phyloP scores from a whole-genome alignment of 2,113 vertebrate species.

The Lontra canadensis region DNA sequence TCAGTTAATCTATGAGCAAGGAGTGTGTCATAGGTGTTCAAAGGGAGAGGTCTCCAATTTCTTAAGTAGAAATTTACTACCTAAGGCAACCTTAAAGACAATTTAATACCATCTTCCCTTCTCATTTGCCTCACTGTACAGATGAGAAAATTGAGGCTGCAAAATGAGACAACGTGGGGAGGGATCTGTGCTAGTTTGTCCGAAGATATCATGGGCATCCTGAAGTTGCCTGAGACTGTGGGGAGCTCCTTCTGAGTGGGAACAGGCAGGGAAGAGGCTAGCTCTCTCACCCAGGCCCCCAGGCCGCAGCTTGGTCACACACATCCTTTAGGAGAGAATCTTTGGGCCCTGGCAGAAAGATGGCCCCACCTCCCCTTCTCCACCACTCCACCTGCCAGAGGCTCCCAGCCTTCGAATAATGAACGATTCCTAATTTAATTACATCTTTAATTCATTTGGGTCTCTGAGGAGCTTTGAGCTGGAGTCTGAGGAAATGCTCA shows the following conservation, averaged over 20 bases:
- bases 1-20: not conserved
- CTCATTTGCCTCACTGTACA: not conserved
- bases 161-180: not conserved
- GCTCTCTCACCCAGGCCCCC: not conserved
- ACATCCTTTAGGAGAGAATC: not conserved
- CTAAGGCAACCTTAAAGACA: not conserved
- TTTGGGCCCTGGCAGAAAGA: not conserved
- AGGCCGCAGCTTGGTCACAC: not conserved
- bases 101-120: not conserved
- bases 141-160: not conserved
- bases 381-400: slow-evolving; percentile 10
- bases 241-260: not conserved
- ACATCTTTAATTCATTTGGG: slow-evolving; percentile 66
- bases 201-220: not conserved
- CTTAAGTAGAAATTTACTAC: not conserved
- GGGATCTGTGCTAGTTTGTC: not conserved
- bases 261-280: not conserved
- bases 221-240: not conserved
- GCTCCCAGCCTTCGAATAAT: slow-evolving; percentile 46
- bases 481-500: not conserved
- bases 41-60: not conserved
- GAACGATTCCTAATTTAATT: slow-evolving; percentile 67
- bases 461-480: slow-evolving; percentile 54
- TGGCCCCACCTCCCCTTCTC: not conserved
- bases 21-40: not conserved